A percentile compares a stretch with the other conserved stretches of the same genome.
phyloP scores from a whole-genome alignment of 2,797 vertebrate species.

The Dendrocincla tyrannina region DNA sequence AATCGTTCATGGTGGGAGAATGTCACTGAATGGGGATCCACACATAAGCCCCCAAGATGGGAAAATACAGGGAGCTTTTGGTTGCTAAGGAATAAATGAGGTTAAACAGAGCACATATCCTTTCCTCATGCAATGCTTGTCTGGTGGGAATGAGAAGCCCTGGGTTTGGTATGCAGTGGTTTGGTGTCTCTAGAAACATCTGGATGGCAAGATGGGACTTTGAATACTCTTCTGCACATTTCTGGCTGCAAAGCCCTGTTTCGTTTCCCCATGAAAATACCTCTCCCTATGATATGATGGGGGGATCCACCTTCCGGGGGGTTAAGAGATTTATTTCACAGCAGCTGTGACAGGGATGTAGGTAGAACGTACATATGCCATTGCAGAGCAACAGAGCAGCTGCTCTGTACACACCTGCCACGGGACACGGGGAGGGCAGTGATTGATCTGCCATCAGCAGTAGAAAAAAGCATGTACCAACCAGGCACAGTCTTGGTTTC shows the following conservation, averaged over 20 bases:
- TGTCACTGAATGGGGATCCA: conserved; percentile 50
- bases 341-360: conserved; percentile 17
- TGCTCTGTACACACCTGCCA: background rate
- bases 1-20: conserved; percentile 69
- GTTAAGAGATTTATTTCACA: conserved; percentile 37
- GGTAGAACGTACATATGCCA: conserved; percentile 3
- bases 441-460: conserved; percentile 22
- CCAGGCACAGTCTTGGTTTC: background rate
- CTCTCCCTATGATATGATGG: background rate
- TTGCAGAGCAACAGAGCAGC: background rate
- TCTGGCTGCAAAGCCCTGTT: background rate
- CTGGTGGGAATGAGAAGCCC: conserved; percentile 49
- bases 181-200: conserved; percentile 55
- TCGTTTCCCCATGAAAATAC: background rate
- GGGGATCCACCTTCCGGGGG: conserved; percentile 30
- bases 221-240: background rate
- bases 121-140: conserved; percentile 26
- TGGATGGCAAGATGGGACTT: conserved; percentile 28
- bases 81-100: conserved; percentile 71
- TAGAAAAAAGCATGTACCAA: background rate
- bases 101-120: conserved; percentile 27
- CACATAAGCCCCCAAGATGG: conserved; percentile 60
- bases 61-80: conserved; percentile 58
- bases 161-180: conserved; percentile 9
- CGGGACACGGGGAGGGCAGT: background rate